A percentile compares a stretch with the other conserved stretches of the same genome.
Conservation (phyloP, 2,113 vertebrate genomes). For the Equus przewalskii region DNA sequence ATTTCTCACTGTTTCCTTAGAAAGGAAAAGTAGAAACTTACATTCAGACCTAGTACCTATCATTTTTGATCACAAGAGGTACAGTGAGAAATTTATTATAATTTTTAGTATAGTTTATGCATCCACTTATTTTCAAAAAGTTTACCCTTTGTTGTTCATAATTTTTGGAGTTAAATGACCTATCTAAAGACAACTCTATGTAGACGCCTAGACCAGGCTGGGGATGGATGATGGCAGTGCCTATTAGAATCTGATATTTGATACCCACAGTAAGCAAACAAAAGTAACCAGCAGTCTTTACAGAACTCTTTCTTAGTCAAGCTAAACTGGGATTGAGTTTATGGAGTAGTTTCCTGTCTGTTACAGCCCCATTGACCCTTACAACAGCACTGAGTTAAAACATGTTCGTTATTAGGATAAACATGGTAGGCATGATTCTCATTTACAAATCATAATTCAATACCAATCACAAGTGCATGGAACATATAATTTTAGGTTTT, state of each 20-base stretch:
- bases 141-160: background rate
- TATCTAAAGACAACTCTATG: background rate
- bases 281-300: background rate
- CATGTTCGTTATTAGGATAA: background rate
- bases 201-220: background rate
- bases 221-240: accelerated
- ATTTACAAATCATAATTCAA: background rate
- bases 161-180: background rate
- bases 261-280: background rate
- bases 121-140: background rate
- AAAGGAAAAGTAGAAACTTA: background rate
- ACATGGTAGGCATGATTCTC: background rate
- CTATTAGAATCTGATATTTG: background rate
- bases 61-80: background rate
- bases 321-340: background rate
- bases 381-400: background rate
- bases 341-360: background rate
- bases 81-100: background rate
- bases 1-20: background rate
- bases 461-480: background rate
- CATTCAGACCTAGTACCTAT: background rate
- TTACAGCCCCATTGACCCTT: background rate
- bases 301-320: background rate
- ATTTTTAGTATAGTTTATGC: background rate
- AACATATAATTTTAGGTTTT: background rate